These are phyloP conservation scores for Limnodromus scolopaceus DNA, from an alignment of 2,797 vertebrate genomes.

Conservation along the genomic window DNA sequence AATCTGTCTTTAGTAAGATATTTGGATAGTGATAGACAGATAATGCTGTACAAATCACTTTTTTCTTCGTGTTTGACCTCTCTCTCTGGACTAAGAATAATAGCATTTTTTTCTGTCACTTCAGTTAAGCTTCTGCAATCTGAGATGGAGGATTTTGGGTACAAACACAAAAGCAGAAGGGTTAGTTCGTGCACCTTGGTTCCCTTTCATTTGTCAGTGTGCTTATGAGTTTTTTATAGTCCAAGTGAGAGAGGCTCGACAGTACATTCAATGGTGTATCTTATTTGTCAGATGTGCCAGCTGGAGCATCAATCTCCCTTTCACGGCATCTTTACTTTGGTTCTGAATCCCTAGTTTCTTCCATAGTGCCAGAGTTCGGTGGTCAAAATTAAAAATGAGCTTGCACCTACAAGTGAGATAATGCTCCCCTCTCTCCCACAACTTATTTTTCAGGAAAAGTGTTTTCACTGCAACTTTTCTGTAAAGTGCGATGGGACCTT, in stretches of 20 bases:
- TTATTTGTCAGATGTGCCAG: not conserved
- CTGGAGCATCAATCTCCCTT: not conserved
- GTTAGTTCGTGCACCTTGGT: not conserved
- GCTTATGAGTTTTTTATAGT: not conserved
- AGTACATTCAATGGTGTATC: not conserved
- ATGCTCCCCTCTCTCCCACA: not conserved
- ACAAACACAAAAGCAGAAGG: not conserved
- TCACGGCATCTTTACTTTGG: not conserved
- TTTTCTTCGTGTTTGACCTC: not conserved
- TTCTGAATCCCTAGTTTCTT: not conserved
- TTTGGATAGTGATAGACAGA: not conserved
- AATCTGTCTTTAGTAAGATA: not conserved
- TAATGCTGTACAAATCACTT: not conserved
- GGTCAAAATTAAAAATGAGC: not conserved
- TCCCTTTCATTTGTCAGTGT: not conserved
- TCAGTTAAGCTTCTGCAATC: not conserved
- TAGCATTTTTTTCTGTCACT: not conserved
- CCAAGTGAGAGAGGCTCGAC: not conserved
- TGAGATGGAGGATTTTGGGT: not conserved
- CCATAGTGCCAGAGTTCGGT: not conserved
- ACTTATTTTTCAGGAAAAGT: not conserved
- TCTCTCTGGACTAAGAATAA: not conserved
- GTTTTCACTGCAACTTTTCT: not conserved
- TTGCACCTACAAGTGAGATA: not conserved
- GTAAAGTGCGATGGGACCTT: not conserved